These are phyloP conservation scores for Eupithecia inturbata DNA, from an alignment of 2,888 invertebrate species.

Conservation along the genomic window DNA sequence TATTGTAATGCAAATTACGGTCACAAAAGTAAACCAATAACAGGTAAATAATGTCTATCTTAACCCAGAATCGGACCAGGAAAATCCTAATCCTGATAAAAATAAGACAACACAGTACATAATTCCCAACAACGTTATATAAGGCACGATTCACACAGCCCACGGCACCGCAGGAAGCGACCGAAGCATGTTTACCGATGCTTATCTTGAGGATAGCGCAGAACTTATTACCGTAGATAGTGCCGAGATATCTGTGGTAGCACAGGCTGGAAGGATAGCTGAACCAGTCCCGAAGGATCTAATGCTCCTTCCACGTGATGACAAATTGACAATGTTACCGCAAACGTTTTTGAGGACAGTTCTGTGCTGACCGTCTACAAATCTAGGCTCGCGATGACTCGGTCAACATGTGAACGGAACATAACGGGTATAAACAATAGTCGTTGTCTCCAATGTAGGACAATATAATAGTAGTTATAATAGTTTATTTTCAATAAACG, in stretches of 20 bases:
- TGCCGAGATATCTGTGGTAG: slow-evolving; percentile 42
- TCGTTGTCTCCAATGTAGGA: no score
- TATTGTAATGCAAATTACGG: slow-evolving; percentile 3
- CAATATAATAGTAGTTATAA: no score
- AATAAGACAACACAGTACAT: slow-evolving; percentile 29
- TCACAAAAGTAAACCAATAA: slow-evolving; percentile 8
- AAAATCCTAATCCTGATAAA: slow-evolving; percentile 22
- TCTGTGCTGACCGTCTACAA: background rate
- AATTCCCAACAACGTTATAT: slow-evolving; percentile 20
- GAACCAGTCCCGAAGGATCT: background rate
- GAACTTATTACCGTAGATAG: slow-evolving; percentile 47
- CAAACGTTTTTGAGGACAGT: background rate
- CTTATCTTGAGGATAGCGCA: slow-evolving; percentile 49
- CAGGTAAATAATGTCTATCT: slow-evolving; percentile 14
- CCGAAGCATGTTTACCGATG: slow-evolving; percentile 54
- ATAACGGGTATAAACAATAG: background rate
- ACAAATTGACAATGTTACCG: background rate
- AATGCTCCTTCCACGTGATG: background rate
- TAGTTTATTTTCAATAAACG: no score
- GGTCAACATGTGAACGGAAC: background rate
- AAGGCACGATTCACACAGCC: slow-evolving; percentile 25
- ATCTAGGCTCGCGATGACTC: background rate
- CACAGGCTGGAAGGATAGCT: slow-evolving; percentile 10
- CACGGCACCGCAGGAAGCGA: slow-evolving; percentile 34
- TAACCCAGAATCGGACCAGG: slow-evolving; percentile 17